phyloP scores from a whole-genome alignment of 2,113 vertebrate genomes.

The Symphodus melops region DNA sequence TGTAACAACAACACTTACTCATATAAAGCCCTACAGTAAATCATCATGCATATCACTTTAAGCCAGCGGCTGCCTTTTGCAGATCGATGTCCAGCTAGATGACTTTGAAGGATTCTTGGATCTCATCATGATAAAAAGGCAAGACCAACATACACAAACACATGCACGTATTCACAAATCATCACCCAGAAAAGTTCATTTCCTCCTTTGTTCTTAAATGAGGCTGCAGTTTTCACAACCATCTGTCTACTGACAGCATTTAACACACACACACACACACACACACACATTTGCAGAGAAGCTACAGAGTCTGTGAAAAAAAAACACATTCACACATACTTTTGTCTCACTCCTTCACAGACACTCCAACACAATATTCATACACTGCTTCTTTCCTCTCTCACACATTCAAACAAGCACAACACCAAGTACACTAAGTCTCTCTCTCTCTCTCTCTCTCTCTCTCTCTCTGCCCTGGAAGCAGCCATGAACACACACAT shows the following conservation, averaged over 20 bases:
- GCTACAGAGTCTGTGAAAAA: slow-evolving; percentile 12
- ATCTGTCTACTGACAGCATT: slow-evolving; percentile 48
- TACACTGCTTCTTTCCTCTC: slow-evolving; percentile 8
- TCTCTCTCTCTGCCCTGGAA: slow-evolving; percentile 14
- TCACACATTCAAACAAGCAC: slow-evolving; percentile 21
- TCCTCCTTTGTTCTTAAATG: slow-evolving; percentile 38
- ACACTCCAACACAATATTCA: slow-evolving; percentile 23
- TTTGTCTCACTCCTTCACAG: slow-evolving; percentile 29
- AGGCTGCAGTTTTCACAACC: slow-evolving; percentile 51
- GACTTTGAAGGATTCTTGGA: slow-evolving; percentile 30
- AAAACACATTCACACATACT: slow-evolving; percentile 28
- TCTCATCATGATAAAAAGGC: slow-evolving; percentile 31
- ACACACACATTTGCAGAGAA: not conserved
- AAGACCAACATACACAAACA: slow-evolving; percentile 16
- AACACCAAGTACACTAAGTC: slow-evolving; percentile 2
- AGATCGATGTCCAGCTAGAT: slow-evolving; percentile 29
- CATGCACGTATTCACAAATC: not conserved
- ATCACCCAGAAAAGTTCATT: slow-evolving; percentile 15
- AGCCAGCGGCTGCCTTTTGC: slow-evolving; percentile 9
- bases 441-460: slow-evolving; percentile 8
- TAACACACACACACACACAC: not conserved
- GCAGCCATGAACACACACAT: slow-evolving; percentile 11
- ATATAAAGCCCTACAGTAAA: not conserved
- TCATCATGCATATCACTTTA: not conserved
- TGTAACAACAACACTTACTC: not conserved